These are phyloP conservation scores for Sitta carolinensis DNA, from an alignment of 2,797 vertebrate species.

Conservation along the genomic window DNA sequence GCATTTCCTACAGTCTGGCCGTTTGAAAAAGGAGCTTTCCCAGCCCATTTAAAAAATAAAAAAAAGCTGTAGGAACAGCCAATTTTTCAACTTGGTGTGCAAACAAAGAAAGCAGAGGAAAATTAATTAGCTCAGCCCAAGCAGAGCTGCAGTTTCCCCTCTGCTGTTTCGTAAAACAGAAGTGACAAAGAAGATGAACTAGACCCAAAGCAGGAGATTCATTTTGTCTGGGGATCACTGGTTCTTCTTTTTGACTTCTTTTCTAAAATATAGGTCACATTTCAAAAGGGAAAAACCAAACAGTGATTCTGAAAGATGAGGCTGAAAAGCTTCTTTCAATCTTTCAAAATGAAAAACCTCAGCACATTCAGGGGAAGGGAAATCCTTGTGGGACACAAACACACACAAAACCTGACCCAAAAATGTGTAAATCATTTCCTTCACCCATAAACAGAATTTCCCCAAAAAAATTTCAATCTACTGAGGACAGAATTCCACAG, in stretches of 20 bases:
- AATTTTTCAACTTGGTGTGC: not conserved
- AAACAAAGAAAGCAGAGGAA: conserved; percentile 13
- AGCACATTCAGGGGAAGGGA: not conserved
- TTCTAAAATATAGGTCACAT: not conserved
- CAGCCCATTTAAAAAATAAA: not conserved
- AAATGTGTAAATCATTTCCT: not conserved
- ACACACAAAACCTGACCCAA: not conserved
- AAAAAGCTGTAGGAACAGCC: not conserved
- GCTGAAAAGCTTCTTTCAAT: not conserved
- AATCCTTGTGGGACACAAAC: not conserved
- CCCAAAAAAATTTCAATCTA: not conserved
- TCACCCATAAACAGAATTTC: not conserved
- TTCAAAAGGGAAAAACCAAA: not conserved
- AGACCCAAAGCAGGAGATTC: not conserved
- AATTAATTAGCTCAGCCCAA: not conserved
- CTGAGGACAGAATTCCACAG: not conserved
- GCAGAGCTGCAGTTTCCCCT: not conserved
- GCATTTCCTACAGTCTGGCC: not conserved
- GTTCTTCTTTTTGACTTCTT: not conserved
- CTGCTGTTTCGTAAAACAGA: not conserved
- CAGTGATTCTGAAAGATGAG: not conserved
- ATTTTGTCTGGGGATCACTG: not conserved
- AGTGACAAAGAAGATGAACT: not conserved
- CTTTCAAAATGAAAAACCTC: not conserved
- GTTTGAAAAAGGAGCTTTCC: not conserved